Evolutionary conservation across 2,113 vertebrate species (phyloP).

Genomic region (Rynchops niger): DNA sequence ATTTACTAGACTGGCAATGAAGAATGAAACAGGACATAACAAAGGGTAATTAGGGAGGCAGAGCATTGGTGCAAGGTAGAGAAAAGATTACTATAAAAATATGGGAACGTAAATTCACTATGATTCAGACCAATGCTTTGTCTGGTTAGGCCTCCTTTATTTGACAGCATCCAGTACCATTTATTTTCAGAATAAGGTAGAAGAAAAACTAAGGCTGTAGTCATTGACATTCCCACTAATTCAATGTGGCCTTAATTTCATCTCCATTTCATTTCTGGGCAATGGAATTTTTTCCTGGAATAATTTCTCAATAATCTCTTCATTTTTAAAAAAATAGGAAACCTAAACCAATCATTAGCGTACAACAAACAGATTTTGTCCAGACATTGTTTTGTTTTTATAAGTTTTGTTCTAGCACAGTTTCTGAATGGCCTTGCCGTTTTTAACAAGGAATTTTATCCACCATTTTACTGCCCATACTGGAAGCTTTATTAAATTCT

Average conservation of each 20-base stretch:
- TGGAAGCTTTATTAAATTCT: neutral
- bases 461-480: neutral
- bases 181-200: neutral
- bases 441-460: neutral
- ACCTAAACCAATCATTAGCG: fast-evolving
- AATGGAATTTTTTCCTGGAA: neutral
- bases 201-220: neutral
- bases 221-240: neutral
- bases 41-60: neutral
- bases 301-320: neutral
- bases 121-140: neutral
- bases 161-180: neutral
- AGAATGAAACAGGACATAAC: neutral
- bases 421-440: neutral
- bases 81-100: neutral
- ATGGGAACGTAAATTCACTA: neutral
- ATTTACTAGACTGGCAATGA: neutral
- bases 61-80: neutral
- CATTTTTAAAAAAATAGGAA: neutral
- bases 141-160: neutral
- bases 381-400: neutral
- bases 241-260: neutral
- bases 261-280: neutral
- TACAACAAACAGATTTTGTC: neutral
- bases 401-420: neutral